Evolutionary conservation across 2,888 invertebrate species (phyloP).

Genomic region (Anodontia alba): DNA sequence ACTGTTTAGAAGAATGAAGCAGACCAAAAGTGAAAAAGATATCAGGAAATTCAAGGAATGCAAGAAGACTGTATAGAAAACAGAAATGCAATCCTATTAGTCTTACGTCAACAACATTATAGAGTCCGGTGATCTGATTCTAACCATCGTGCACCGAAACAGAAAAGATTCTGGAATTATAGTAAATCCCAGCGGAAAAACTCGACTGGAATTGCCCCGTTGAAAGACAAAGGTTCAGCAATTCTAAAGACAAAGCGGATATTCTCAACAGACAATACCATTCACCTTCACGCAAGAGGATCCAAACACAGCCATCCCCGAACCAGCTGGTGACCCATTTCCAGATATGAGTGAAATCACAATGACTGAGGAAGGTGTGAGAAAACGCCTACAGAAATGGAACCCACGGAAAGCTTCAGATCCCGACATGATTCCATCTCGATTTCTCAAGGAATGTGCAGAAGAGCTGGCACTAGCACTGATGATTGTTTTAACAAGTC

Average conservation of each 20-base stretch:
- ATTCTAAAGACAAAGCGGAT: too few species aligned
- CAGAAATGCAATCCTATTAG: not conserved
- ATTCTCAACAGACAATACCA: not conserved
- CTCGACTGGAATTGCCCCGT: too few species aligned
- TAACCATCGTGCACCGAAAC: too few species aligned
- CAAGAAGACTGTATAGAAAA: not conserved
- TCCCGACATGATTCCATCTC: too few species aligned
- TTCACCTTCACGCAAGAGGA: not conserved
- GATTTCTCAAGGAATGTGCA: too few species aligned
- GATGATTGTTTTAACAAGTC: not conserved
- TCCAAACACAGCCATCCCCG: not conserved
- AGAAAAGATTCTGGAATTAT: too few species aligned
- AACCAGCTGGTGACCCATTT: too few species aligned
- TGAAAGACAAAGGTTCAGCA: too few species aligned
- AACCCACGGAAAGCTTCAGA: not conserved
- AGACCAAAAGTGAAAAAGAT: not conserved
- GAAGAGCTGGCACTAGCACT: not conserved
- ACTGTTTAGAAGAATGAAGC: too few species aligned
- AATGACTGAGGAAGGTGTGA: conserved; percentile 1
- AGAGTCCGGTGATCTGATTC: conserved; percentile 5
- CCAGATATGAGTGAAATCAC: not conserved
- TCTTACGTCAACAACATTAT: conserved; percentile 13
- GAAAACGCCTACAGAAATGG: not conserved
- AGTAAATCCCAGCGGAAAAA: too few species aligned
- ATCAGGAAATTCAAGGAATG: too few species aligned